Base-by-base conservation (phyloP, 2,888 invertebrate genomes). In the Dendrolimus houi region DNA sequence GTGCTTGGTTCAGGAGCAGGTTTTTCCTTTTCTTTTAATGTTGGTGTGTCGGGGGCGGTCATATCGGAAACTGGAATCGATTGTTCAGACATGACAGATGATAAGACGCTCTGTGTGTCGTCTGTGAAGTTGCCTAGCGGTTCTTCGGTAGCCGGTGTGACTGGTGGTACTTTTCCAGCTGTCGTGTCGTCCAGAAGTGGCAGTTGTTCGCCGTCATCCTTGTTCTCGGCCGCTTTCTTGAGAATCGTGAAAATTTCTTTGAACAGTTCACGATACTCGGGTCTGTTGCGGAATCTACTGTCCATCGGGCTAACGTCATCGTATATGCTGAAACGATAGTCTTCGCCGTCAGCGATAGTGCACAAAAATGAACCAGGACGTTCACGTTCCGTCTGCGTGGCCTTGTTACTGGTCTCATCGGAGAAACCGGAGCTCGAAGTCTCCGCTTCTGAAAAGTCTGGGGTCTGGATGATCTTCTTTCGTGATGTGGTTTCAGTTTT, bases 381-480 rank as follows among this genome's bases (percentile, higher is more conserved):
- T 61, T 93, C 92, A 52, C 92, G 93, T 62, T 96, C 96, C 0
- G 96, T 97, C 75, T 97, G 96, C 7, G 96, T 96, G 2, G 92
- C 92, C 75, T 96, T 96, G 79, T 95, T 96, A 79, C 95, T 94
- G 1, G 95, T 96, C 79, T 96, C 96, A 72, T 96, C 97, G 0
- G 95, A 94, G 77, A 95, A 96, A 9, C 95, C 96, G 0, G 96
- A 96, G 13, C 96, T 96, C 29, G 95, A 95, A 0, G 96, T 96
- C 79, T 96, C 96, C 1, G 96, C 95, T 79, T 96, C 96, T 0
- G 96, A 96, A 72, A 96, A 96, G 78, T 96, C 96, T 0, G 96
- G 96, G 1, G 96, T 96, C 64, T 93, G 93, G 12, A 95, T 94
- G 70, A 92, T 92, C 63, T 90, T 91, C 80, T 92, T 93, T 57